Evolutionary conservation across 1,140 invertebrate species (phyloP).

Genomic region (Matsumurasca onukii): DNA sequence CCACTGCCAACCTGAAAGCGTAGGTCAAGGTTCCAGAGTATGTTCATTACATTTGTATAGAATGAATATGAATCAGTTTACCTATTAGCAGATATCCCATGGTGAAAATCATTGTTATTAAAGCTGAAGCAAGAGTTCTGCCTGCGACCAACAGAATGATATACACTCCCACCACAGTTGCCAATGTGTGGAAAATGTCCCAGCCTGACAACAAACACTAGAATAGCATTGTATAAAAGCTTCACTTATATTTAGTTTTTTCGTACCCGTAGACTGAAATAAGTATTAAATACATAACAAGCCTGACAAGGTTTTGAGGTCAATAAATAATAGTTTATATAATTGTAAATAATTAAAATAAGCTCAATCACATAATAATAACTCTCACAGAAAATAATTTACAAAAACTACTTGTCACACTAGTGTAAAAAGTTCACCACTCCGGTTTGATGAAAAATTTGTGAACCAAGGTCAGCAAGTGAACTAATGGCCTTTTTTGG

Average conservation of each 20-base stretch:
- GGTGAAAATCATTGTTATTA: slow-evolving; percentile 75
- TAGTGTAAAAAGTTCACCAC: not conserved
- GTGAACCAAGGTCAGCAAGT: too few relatives aligned
- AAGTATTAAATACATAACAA: not conserved
- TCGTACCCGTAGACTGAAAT: too few relatives aligned
- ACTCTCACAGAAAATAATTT: not conserved
- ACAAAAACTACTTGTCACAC: not conserved
- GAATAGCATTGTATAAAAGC: slow-evolving; percentile 26
- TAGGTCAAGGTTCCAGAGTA: too few relatives aligned
- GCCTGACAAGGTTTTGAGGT: not conserved
- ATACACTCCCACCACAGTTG: slow-evolving; percentile 70
- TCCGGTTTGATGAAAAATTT: too few relatives aligned
- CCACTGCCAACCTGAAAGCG: too few relatives aligned
- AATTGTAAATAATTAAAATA: not conserved
- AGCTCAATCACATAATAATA: not conserved
- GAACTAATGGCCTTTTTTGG: too few relatives aligned
- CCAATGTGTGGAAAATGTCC: slow-evolving; percentile 68
- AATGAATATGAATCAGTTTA: slow-evolving; percentile 40
- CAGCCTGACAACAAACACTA: slow-evolving; percentile 49
- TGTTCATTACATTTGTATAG: slow-evolving; percentile 9
- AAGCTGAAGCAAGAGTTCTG: slow-evolving; percentile 60
- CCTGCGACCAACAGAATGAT: slow-evolving; percentile 57
- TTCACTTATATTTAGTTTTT: not conserved
- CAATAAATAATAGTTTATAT: not conserved
- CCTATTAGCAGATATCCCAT: slow-evolving; percentile 71